Evolutionary conservation across 2,113 vertebrate genomes (phyloP).

Genomic region (Trematomus loennbergii): DNA sequence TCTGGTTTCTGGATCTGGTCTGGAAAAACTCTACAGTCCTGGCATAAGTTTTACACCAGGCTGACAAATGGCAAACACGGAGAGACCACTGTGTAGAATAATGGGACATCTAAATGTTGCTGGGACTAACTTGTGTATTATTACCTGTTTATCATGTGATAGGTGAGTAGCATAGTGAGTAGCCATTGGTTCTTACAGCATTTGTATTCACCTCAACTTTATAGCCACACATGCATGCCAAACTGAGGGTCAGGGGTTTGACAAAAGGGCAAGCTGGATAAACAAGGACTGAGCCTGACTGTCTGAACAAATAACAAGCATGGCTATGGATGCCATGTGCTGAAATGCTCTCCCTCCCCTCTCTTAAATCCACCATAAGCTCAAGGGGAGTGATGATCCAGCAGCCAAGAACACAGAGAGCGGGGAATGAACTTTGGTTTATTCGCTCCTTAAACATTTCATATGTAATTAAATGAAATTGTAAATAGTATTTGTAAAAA

Average conservation of each 20-base stretch:
- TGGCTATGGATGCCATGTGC: slow-evolving; percentile 65
- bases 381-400: slow-evolving; percentile 78
- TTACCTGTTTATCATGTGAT: slow-evolving; percentile 44
- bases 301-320: slow-evolving; percentile 71
- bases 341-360: slow-evolving; percentile 55
- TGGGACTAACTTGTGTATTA: slow-evolving; percentile 36
- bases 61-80: slow-evolving; percentile 93
- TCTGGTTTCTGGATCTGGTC: slow-evolving; percentile 99
- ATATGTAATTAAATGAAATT: slow-evolving; percentile 76
- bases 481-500: slow-evolving; percentile 94
- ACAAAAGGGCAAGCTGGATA: slow-evolving; percentile 67
- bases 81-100: slow-evolving; percentile 91
- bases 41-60: slow-evolving; percentile 96
- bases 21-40: slow-evolving; percentile 97
- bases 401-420: slow-evolving; percentile 64
- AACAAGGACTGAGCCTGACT: slow-evolving; percentile 62
- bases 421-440: slow-evolving; percentile 29
- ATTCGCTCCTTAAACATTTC: slow-evolving; percentile 60
- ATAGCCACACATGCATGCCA: slow-evolving; percentile 52
- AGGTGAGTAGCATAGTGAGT: slow-evolving; percentile 45
- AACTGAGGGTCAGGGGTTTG: slow-evolving; percentile 47
- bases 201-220: slow-evolving; percentile 42
- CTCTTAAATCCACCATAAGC: slow-evolving; percentile 64
- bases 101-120: slow-evolving; percentile 10
- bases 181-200: slow-evolving; percentile 2